Percentiles rank a stretch among this genome's conserved stretches.
Evolutionary conservation across 1,140 invertebrate genomes (phyloP).

Genomic region (Notospermus geniculatus): DNA sequence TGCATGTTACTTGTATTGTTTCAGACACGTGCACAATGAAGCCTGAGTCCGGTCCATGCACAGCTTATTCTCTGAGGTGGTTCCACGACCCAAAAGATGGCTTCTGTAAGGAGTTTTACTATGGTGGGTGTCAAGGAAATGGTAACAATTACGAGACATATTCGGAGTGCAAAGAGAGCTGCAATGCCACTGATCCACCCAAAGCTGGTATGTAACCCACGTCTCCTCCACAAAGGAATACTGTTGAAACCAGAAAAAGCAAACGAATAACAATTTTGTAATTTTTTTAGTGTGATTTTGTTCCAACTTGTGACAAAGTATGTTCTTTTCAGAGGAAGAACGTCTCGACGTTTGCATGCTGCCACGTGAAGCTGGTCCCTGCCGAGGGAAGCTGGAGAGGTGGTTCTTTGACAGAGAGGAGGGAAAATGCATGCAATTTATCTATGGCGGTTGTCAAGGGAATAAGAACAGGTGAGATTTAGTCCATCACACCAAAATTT

Average conservation of each 20-base stretch:
- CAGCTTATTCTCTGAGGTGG: slow-evolving; percentile 77
- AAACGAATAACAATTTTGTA: no score
- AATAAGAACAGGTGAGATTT: slow-evolving; percentile 55
- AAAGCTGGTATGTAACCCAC: no score
- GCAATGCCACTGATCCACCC: no score
- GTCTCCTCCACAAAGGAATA: no score
- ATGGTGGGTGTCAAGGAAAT: slow-evolving; percentile 85
- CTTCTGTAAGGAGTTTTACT: slow-evolving; percentile 90
- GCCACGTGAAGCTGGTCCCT: slow-evolving; percentile 70
- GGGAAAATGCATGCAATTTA: slow-evolving; percentile 90
- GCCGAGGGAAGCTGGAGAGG: slow-evolving; percentile 65
- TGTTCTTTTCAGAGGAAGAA: no score
- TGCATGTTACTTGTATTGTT: no score
- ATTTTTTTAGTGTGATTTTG: no score
- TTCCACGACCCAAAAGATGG: slow-evolving; percentile 71
- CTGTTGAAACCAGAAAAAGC: no score
- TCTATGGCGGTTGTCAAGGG: slow-evolving; percentile 88
- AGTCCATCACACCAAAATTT: neutral
- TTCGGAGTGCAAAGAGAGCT: slow-evolving; percentile 73
- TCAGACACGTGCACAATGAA: slow-evolving; percentile 74
- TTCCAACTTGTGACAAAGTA: no score
- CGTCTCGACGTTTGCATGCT: slow-evolving; percentile 78
- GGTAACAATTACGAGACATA: slow-evolving; percentile 71
- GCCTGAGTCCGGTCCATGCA: slow-evolving; percentile 76
- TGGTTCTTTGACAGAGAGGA: slow-evolving; percentile 85